Conservation (phyloP, 2,113 vertebrate genomes). For the Aptenodytes patagonicus region DNA sequence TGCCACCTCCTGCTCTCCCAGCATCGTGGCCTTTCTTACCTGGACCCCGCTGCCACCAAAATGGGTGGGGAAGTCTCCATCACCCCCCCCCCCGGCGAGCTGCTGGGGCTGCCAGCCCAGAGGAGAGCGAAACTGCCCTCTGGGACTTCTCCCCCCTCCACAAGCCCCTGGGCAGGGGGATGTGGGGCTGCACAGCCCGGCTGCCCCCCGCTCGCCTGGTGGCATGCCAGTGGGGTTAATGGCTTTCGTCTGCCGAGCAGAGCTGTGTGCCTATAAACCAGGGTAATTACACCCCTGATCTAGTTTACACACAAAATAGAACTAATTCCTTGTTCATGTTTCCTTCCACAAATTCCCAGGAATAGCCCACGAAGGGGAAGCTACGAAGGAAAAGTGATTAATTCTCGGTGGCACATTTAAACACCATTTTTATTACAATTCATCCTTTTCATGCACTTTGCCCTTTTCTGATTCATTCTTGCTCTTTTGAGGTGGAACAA, state of each 20-base stretch:
- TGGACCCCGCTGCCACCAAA: rapidly evolving
- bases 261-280: not conserved
- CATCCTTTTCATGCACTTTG: conserved; percentile 46
- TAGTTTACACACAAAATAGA: not conserved
- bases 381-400: conserved; percentile 23
- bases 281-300: not conserved
- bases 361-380: not conserved
- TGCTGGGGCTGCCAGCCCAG: not conserved
- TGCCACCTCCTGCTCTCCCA: not conserved
- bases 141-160: rapidly evolving
- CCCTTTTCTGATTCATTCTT: conserved; percentile 64
- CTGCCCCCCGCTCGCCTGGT: not conserved
- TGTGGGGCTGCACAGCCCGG: rapidly evolving
- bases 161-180: not conserved
- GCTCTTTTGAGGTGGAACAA: conserved; percentile 57
- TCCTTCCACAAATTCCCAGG: not conserved
- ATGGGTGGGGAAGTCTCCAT: not conserved
- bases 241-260: not conserved
- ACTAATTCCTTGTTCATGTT: not conserved
- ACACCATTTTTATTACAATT: conserved; percentile 53
- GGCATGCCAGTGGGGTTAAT: not conserved
- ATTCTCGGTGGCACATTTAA: conserved; percentile 53
- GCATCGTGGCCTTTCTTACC: rapidly evolving
- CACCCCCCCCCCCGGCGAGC: rapidly evolving
- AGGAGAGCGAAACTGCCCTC: not conserved